Evolutionary conservation across 2,888 invertebrate genomes (phyloP).

Genomic region (Byasa hedistus): DNA sequence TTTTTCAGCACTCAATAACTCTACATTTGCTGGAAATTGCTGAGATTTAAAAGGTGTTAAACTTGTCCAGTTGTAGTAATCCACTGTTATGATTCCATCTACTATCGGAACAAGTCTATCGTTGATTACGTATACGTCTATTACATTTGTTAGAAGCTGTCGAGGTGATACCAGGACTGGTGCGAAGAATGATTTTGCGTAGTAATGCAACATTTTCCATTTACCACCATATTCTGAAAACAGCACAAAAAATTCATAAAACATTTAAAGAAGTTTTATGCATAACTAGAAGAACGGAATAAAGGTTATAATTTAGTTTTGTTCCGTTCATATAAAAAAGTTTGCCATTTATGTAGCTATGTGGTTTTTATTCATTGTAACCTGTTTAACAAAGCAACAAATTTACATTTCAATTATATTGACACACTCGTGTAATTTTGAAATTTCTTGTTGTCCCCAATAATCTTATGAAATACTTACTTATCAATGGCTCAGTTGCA

Average conservation of each 20-base stretch:
- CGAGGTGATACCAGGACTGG: constrained; percentile 85
- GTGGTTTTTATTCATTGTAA: neutral
- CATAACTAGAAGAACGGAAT: neutral
- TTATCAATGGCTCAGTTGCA: neutral
- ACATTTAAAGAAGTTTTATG: too few species aligned
- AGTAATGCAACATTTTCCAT: constrained; percentile 96
- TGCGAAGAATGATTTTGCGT: constrained; percentile 90
- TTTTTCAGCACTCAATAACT: constrained; percentile 50
- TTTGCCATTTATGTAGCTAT: neutral
- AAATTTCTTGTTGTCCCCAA: neutral
- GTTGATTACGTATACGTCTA: constrained; percentile 83
- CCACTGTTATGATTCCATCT: constrained; percentile 75
- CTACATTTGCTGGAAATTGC: constrained; percentile 46
- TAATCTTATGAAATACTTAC: neutral
- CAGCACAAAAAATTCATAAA: neutral
- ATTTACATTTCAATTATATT: neutral
- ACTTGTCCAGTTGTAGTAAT: constrained; percentile 80
- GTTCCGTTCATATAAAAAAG: neutral
- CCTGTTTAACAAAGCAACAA: neutral
- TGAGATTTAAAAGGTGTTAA: constrained; percentile 58
- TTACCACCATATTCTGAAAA: constrained; percentile 85
- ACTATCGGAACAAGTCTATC: constrained; percentile 75
- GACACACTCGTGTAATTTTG: neutral
- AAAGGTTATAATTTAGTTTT: neutral
- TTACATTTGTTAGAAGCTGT: constrained; percentile 65